phyloP scores from a whole-genome alignment of 2,797 vertebrate species.

The Masticophis lateralis region DNA sequence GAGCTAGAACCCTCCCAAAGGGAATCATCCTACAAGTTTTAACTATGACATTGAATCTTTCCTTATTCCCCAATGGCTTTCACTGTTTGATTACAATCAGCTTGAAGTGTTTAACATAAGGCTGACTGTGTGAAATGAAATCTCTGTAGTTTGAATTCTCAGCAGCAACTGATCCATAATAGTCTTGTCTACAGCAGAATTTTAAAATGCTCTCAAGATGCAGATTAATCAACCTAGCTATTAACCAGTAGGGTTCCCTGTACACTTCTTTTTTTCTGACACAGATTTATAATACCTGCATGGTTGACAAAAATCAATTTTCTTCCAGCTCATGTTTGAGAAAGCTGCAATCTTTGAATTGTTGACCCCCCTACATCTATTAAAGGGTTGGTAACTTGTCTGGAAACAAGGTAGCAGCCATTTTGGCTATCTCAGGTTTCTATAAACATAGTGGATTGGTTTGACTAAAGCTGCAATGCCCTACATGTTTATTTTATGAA shows the following conservation, averaged over 20 bases:
- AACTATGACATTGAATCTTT: not conserved
- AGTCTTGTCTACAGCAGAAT: not conserved
- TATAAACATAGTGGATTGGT: not conserved
- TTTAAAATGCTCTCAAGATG: conserved; percentile 5
- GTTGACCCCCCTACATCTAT: not conserved
- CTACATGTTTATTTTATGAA: not conserved
- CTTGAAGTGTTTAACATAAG: not conserved
- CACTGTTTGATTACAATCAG: not conserved
- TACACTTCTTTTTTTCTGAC: too few species aligned
- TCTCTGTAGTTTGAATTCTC: not conserved
- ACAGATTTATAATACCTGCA: not conserved
- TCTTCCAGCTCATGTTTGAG: not conserved
- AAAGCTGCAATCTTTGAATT: not conserved
- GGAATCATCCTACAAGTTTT: not conserved
- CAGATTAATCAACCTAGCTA: not conserved
- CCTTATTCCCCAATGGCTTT: not conserved
- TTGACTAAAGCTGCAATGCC: not conserved
- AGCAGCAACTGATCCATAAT: not conserved
- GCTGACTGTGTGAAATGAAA: not conserved
- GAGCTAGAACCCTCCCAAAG: not conserved
- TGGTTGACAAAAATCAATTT: not conserved
- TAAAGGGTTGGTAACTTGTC: not conserved
- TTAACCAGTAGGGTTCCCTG: not conserved
- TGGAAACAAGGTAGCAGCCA: not conserved
- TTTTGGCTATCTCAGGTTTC: not conserved